These are phyloP conservation scores for Oceanodroma tethys DNA, from an alignment of 2,113 vertebrate genomes.

Conservation along the genomic window DNA sequence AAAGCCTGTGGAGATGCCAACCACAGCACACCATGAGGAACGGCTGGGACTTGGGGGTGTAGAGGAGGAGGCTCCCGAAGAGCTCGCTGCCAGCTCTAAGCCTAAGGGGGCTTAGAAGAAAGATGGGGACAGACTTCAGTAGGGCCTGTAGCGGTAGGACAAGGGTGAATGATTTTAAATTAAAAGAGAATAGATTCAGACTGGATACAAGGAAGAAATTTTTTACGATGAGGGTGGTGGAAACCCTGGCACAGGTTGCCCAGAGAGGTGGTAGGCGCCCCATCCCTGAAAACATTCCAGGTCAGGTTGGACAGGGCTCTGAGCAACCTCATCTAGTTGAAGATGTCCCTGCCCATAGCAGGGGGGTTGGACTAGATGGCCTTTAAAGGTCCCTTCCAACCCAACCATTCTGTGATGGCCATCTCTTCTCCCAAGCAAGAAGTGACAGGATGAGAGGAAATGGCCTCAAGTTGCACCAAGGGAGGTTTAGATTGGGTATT, in stretches of 20 bases:
- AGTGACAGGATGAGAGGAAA: accelerated
- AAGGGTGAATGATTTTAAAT: background rate
- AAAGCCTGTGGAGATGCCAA: accelerated
- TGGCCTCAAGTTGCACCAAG: accelerated
- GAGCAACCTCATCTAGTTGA: accelerated
- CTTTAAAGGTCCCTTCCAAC: no score
- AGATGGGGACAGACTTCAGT: no score
- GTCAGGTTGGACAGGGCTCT: no score
- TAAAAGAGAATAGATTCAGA: background rate
- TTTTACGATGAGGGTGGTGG: accelerated
- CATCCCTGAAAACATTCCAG: background rate
- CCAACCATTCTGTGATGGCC: accelerated
- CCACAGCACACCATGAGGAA: accelerated
- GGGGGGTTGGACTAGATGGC: accelerated
- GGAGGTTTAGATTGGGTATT: accelerated
- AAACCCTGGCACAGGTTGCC: accelerated
- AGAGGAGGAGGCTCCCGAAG: no score
- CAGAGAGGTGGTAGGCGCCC: background rate
- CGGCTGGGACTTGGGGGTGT: accelerated
- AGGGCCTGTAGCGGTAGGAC: accelerated
- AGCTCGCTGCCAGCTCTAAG: no score
- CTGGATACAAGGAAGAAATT: no score
- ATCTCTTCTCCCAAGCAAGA: background rate
- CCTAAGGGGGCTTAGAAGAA: background rate
- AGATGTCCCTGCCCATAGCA: background rate